These are phyloP conservation scores for Phenacoccus solenopsis DNA, from an alignment of 1,140 invertebrate species.

Conservation along the genomic window DNA sequence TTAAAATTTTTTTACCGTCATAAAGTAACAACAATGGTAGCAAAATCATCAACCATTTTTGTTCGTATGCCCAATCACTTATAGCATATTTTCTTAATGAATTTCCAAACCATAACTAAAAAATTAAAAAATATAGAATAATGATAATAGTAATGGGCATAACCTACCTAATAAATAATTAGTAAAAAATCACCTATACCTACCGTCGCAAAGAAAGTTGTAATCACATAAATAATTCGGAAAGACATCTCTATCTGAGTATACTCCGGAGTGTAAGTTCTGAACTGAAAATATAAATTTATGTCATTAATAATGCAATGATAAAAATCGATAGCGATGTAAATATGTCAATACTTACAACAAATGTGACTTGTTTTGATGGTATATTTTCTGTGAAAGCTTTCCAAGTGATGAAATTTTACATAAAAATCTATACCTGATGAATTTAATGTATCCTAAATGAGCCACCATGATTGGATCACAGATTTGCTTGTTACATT, in stretches of 20 bases:
- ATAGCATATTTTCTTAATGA: slow-evolving; percentile 74
- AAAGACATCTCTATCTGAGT: slow-evolving; percentile 97
- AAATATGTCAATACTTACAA: slow-evolving; percentile 51
- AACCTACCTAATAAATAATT: background rate
- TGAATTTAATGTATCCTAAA: slow-evolving; percentile 77
- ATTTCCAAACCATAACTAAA: slow-evolving; percentile 82
- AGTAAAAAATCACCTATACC: slow-evolving; percentile 35
- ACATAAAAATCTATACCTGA: slow-evolving; percentile 76
- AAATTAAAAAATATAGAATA: slow-evolving; percentile 18
- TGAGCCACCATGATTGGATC: slow-evolving; percentile 80
- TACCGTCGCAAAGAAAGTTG: slow-evolving; percentile 78
- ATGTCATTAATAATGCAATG: background rate
- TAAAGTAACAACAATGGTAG: slow-evolving; percentile 81
- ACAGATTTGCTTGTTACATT: slow-evolving; percentile 67
- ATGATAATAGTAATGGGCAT: background rate
- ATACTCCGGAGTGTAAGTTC: slow-evolving; percentile 87
- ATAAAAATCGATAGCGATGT: background rate
- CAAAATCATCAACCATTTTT: slow-evolving; percentile 87
- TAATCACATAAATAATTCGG: slow-evolving; percentile 77
- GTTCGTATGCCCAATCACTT: slow-evolving; percentile 93
- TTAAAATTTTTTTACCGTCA: slow-evolving; percentile 53
- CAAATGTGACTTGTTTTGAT: slow-evolving; percentile 74
- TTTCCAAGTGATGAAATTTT: slow-evolving; percentile 67
- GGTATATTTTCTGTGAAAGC: slow-evolving; percentile 67
- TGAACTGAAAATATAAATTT: slow-evolving; percentile 64